phyloP scores from a whole-genome alignment of 2,888 invertebrate genomes.

The Branchellion lobata region DNA sequence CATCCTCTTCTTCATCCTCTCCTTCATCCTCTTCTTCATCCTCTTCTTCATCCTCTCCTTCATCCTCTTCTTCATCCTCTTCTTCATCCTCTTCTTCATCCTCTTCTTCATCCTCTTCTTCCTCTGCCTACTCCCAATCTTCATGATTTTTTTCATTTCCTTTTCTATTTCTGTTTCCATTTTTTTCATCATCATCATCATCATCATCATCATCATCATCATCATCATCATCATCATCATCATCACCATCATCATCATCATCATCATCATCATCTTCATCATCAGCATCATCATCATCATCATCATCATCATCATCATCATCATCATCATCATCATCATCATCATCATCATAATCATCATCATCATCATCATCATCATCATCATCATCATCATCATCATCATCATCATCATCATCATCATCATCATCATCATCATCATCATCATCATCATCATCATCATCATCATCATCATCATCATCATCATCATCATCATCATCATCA shows the following conservation, averaged over 20 bases:
- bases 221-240: neutral
- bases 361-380: conserved; percentile 19
- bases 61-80: too few relatives aligned
- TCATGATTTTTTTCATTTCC: neutral
- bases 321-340: conserved; percentile 30
- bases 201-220: neutral
- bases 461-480: conserved; percentile 47
- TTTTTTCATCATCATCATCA: neutral
- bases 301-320: conserved; percentile 42
- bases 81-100: too few relatives aligned
- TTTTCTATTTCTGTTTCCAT: neutral
- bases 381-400: neutral
- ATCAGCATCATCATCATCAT: conserved; percentile 47
- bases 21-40: too few relatives aligned
- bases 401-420: neutral
- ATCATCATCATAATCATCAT: conserved; percentile 24
- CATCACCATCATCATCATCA: conserved; percentile 26
- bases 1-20: too few relatives aligned
- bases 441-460: conserved; percentile 41
- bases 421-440: neutral
- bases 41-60: too few relatives aligned
- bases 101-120: too few relatives aligned
- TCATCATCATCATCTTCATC: conserved; percentile 46
- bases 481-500: conserved; percentile 47
- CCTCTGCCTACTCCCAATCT: neutral